Percentiles rank a stretch among this genome's conserved stretches.
These are phyloP conservation scores for Sialis fuliginosa DNA, from an alignment of 2,888 invertebrate genomes.

Conservation along the genomic window DNA sequence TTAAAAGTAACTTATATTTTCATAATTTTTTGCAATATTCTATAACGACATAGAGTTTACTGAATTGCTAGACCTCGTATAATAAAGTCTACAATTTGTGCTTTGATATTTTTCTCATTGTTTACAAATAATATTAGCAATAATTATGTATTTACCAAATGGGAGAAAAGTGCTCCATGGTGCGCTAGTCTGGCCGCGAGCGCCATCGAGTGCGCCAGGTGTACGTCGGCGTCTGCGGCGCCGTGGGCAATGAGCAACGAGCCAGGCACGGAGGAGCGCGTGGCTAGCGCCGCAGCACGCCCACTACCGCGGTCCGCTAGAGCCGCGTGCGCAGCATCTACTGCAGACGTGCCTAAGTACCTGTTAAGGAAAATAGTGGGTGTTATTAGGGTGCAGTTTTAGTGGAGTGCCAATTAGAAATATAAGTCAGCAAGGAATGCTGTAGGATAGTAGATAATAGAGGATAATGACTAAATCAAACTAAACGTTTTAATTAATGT, in stretches of 20 bases:
- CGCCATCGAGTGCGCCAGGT: conserved; percentile 74
- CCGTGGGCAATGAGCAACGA: conserved; percentile 60
- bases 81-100: too few relatives aligned
- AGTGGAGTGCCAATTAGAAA: too few relatives aligned
- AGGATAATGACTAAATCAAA: too few relatives aligned
- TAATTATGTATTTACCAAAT: conserved; percentile 41
- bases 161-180: conserved; percentile 63
- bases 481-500: too few relatives aligned
- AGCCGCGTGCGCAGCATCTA: conserved; percentile 52
- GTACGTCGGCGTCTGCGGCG: conserved; percentile 69
- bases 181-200: conserved; percentile 68
- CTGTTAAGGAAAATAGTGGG: conserved; percentile 17
- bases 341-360: conserved; percentile 57
- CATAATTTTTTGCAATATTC: too few relatives aligned
- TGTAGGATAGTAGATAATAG: too few relatives aligned
- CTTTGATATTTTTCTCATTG: too few relatives aligned
- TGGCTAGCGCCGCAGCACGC: conserved; percentile 57
- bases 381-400: too few relatives aligned
- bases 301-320: conserved; percentile 56
- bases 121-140: not conserved
- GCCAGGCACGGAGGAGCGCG: conserved; percentile 19
- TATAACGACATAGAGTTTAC: too few relatives aligned
- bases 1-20: too few relatives aligned
- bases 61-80: not conserved
- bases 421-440: too few relatives aligned